Evolutionary conservation across 2,113 vertebrate genomes (phyloP).

Genomic region (Coracopsis vasa): DNA sequence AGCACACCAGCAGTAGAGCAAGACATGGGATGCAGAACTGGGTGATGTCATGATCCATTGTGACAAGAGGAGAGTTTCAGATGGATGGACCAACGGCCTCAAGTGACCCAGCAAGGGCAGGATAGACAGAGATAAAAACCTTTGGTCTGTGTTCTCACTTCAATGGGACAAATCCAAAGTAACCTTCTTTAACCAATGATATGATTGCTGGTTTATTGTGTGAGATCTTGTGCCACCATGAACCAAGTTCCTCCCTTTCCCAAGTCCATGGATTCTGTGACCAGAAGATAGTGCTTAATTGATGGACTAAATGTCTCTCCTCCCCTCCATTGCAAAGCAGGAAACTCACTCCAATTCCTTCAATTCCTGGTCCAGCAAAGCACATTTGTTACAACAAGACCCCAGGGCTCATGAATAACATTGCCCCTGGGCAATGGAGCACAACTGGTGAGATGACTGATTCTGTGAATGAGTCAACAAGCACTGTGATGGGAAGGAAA

Average conservation of each 20-base stretch:
- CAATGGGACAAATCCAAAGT: not conserved
- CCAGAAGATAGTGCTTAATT: not conserved
- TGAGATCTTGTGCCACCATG: not conserved
- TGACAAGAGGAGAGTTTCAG: not conserved
- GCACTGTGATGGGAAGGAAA: not conserved
- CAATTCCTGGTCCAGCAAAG: not conserved
- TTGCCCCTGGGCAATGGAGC: not conserved
- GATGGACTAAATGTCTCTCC: not conserved
- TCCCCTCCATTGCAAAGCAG: not conserved
- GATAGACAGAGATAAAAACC: not conserved
- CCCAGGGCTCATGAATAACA: accelerated
- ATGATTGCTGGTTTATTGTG: not conserved
- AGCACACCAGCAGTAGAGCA: constrained; percentile 14
- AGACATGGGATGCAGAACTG: not conserved
- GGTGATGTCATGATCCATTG: not conserved
- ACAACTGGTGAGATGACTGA: not conserved
- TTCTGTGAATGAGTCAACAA: not conserved
- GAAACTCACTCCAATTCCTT: not conserved
- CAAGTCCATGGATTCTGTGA: not conserved
- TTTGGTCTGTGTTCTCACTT: not conserved
- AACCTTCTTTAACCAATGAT: not conserved
- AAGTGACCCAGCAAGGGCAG: not conserved
- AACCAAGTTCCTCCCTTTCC: not conserved
- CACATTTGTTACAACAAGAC: not conserved
- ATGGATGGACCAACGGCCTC: not conserved